A percentile compares a stretch with the other conserved stretches of the same genome.
Evolutionary conservation across 2,888 invertebrate genomes (phyloP).

Genomic region (Polyommatus iphigenia): DNA sequence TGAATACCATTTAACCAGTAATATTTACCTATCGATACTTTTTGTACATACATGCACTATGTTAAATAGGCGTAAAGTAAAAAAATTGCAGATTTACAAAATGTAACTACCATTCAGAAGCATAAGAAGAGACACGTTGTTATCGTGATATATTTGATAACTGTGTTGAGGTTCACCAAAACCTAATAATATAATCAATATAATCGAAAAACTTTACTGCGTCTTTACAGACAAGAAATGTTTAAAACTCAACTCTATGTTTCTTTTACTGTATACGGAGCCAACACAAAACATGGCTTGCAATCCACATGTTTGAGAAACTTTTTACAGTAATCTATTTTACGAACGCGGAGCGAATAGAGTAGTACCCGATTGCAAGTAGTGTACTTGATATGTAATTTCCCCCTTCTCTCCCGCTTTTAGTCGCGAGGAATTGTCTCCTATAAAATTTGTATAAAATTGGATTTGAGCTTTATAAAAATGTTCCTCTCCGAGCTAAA

Average conservation of each 20-base stretch:
- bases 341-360: background rate
- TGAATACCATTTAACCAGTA: too few relatives aligned
- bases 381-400: background rate
- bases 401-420: background rate
- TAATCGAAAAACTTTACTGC: too few relatives aligned
- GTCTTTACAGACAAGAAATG: background rate
- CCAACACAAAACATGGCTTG: background rate
- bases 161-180: too few relatives aligned
- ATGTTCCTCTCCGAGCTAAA: background rate
- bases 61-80: too few relatives aligned
- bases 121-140: too few relatives aligned
- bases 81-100: too few relatives aligned
- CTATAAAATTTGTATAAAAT: background rate
- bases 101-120: too few relatives aligned
- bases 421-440: background rate
- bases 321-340: background rate
- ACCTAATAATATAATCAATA: too few relatives aligned
- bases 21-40: too few relatives aligned
- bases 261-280: background rate
- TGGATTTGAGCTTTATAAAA: slow-evolving; percentile 1
- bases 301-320: slow-evolving; percentile 4
- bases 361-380: background rate
- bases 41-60: too few relatives aligned
- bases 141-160: too few relatives aligned
- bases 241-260: background rate